Evolutionary conservation across 2,888 invertebrate genomes (phyloP).

Genomic region (Adelphocoris suturalis): DNA sequence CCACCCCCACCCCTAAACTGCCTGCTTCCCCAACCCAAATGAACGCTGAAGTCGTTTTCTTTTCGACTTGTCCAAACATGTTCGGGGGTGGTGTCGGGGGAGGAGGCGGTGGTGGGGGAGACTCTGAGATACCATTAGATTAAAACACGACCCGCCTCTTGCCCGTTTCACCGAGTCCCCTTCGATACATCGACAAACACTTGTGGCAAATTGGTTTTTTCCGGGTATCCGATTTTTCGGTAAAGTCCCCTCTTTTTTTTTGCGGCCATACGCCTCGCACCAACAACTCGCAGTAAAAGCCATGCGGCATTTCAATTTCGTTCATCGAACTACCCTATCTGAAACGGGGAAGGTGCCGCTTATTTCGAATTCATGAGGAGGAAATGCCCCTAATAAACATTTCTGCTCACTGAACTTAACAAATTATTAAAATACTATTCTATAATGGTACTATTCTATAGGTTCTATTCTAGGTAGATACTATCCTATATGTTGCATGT

Average conservation of each 20-base stretch:
- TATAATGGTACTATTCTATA: no score
- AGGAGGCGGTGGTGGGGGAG: no score
- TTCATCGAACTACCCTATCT: background rate
- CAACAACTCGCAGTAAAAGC: background rate
- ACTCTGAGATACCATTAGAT: constrained; percentile 36
- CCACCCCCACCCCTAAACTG: background rate
- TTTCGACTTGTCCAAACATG: constrained; percentile 39
- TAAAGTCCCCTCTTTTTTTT: background rate
- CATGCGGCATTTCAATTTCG: background rate
- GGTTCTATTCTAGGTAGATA: no score
- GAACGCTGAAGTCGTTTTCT: constrained; percentile 5
- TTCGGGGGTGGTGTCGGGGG: no score
- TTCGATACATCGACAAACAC: constrained; percentile 36
- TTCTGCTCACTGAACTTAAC: no score
- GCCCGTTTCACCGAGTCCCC: background rate
- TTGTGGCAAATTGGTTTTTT: constrained; percentile 26
- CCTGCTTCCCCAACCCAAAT: background rate
- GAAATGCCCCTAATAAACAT: no score
- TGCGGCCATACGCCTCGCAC: background rate
- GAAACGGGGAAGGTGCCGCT: no score
- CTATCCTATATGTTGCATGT: no score
- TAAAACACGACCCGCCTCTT: background rate
- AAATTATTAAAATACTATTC: no score
- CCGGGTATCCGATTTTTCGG: background rate
- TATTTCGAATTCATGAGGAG: no score